Percentiles rank a stretch among this genome's conserved stretches.
Conservation (phyloP, 2,888 invertebrate species). For the Lottia scabra region DNA sequence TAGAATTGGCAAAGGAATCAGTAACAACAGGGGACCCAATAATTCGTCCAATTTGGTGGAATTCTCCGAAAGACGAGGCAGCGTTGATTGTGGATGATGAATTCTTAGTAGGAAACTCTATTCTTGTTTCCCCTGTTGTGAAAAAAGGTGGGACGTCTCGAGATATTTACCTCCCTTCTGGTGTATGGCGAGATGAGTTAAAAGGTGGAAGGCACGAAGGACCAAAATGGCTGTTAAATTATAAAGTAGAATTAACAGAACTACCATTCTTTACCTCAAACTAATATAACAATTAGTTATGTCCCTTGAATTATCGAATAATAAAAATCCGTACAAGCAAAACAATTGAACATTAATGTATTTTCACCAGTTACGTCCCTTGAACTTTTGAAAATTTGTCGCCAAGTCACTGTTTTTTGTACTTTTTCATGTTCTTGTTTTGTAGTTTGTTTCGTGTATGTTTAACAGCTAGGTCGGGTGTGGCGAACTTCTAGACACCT, state of each 20-base stretch:
- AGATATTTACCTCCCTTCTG: constrained; percentile 50
- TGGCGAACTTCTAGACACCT: too few species aligned
- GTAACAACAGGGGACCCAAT: constrained; percentile 77
- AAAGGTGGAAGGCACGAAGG: constrained; percentile 21
- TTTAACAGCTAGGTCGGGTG: too few species aligned
- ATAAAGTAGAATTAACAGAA: constrained; percentile 36
- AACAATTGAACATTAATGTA: too few species aligned
- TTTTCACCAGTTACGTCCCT: too few species aligned
- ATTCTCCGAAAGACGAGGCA: constrained; percentile 84
- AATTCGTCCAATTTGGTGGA: constrained; percentile 88
- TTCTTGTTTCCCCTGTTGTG: constrained; percentile 61
- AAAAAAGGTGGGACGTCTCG: constrained; percentile 45
- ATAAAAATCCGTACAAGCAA: too few species aligned
- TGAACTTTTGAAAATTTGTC: too few species aligned
- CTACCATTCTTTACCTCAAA: constrained; percentile 32
- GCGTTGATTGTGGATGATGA: constrained; percentile 83
- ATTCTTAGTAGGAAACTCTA: constrained; percentile 59
- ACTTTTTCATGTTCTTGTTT: too few species aligned
- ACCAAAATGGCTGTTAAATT: constrained; percentile 33
- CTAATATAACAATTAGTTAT: too few species aligned
- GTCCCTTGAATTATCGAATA: too few species aligned
- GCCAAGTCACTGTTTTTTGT: too few species aligned
- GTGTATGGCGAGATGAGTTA: constrained; percentile 39
- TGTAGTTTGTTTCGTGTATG: too few species aligned
- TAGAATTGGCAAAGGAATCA: constrained; percentile 43